Evolutionary conservation across 2,797 vertebrate species (phyloP).

Genomic region (Pempheris klunzingeri): DNA sequence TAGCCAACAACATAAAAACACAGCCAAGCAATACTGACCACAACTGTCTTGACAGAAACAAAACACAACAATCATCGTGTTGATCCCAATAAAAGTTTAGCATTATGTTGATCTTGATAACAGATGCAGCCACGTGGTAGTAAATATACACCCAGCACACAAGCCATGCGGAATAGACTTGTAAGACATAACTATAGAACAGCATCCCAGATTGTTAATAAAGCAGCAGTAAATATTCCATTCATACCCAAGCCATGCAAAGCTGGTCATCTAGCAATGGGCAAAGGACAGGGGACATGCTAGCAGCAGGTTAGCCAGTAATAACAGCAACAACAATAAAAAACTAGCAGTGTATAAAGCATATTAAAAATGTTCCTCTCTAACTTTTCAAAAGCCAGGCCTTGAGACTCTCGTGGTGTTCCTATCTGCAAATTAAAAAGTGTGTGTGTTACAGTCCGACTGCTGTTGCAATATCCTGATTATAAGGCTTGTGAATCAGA

Average conservation of each 20-base stretch:
- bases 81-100: too few species aligned
- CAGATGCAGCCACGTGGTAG: too few species aligned
- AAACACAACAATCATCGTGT: neutral
- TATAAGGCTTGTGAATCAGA: neutral
- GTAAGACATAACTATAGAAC: neutral
- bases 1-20: too few species aligned
- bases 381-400: too few species aligned
- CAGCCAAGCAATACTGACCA: neutral
- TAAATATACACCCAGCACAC: neutral
- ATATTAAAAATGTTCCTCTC: too few species aligned
- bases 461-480: neutral
- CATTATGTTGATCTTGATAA: neutral
- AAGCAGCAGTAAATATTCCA: neutral
- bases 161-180: neutral
- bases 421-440: neutral
- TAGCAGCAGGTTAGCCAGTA: neutral
- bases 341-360: too few species aligned
- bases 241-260: neutral
- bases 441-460: neutral
- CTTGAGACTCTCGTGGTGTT: too few species aligned
- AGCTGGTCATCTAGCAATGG: neutral
- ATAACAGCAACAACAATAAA: neutral
- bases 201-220: neutral
- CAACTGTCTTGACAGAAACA: neutral
- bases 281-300: neutral